These are phyloP conservation scores for Sciurus vulgaris DNA, from an alignment of 2,797 vertebrate genomes.

Conservation along the genomic window DNA sequence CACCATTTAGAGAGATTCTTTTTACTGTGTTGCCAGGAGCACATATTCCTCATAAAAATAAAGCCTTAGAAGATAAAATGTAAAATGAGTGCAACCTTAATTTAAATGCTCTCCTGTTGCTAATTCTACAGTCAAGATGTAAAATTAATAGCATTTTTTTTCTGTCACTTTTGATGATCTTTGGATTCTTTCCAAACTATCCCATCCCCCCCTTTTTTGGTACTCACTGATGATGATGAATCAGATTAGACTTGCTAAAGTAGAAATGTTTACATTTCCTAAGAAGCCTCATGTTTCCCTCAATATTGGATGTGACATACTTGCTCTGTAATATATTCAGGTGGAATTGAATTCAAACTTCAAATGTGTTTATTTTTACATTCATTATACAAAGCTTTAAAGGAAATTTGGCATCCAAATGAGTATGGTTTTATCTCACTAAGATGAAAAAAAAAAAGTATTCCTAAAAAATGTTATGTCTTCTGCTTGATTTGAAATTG, in stretches of 20 bases:
- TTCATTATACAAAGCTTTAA: constrained; percentile 70
- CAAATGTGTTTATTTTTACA: constrained; percentile 76
- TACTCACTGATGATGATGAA: constrained; percentile 59
- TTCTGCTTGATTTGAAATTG: constrained; percentile 66
- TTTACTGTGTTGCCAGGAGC: not conserved
- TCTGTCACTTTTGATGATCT: constrained; percentile 59
- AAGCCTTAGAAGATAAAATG: constrained; percentile 38
- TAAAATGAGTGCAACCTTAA: constrained; percentile 54
- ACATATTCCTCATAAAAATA: constrained; percentile 52
- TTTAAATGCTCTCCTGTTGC: constrained; percentile 66
- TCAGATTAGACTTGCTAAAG: constrained; percentile 73
- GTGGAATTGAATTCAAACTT: constrained; percentile 74
- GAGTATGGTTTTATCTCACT: constrained; percentile 56
- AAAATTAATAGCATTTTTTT: constrained; percentile 62
- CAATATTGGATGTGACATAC: constrained; percentile 64
- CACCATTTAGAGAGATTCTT: not conserved
- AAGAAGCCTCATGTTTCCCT: constrained; percentile 48
- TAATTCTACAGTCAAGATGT: constrained; percentile 56
- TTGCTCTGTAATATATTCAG: constrained; percentile 71
- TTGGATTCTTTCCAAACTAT: constrained; percentile 60
- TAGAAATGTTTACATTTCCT: constrained; percentile 68
- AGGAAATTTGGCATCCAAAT: constrained; percentile 56
- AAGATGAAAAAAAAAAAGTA: constrained; percentile 32
- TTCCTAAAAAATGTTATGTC: constrained; percentile 37
- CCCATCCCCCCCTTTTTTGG: not conserved